phyloP scores from a whole-genome alignment of 2,888 invertebrate genomes.

The Itoplectis maculator region DNA sequence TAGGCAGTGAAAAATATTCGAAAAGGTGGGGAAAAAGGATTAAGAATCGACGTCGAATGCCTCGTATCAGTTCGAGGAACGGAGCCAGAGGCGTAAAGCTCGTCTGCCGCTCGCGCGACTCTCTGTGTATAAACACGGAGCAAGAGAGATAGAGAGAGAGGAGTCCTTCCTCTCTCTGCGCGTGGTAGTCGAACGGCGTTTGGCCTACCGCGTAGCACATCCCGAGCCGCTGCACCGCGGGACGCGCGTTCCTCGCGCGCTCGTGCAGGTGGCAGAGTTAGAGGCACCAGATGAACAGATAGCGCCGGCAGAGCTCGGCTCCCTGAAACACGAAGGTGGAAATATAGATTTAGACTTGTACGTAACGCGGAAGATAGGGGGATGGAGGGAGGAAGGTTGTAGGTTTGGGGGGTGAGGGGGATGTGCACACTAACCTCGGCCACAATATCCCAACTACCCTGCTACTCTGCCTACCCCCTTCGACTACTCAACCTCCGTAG shows the following conservation, averaged over 20 bases:
- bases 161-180: neutral
- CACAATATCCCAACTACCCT: constrained; percentile 63
- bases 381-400: too few relatives aligned
- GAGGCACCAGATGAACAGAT: constrained; percentile 82
- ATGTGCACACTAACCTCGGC: constrained; percentile 21
- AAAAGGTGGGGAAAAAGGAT: neutral
- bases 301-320: constrained; percentile 75
- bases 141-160: too few relatives aligned
- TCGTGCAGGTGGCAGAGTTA: constrained; percentile 54
- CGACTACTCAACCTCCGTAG: constrained; percentile 54
- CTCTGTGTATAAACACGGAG: constrained; percentile 45
- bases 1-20: too few relatives aligned
- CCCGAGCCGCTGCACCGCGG: constrained; percentile 66
- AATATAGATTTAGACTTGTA: constrained; percentile 83
- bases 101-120: constrained; percentile 42
- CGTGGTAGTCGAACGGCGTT: constrained; percentile 42
- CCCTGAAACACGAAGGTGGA: constrained; percentile 71
- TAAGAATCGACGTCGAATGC: neutral
- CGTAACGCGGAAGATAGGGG: constrained; percentile 36
- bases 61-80: neutral
- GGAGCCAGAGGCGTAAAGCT: constrained; percentile 50
- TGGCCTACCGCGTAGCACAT: neutral
- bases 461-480: constrained; percentile 46
- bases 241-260: constrained; percentile 60
- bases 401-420: too few relatives aligned